Evolutionary conservation across 2,888 invertebrate genomes (phyloP), one percentile per base, ranked within the genome.

Genomic region (Gonocerus acuteangulatus): DNA sequence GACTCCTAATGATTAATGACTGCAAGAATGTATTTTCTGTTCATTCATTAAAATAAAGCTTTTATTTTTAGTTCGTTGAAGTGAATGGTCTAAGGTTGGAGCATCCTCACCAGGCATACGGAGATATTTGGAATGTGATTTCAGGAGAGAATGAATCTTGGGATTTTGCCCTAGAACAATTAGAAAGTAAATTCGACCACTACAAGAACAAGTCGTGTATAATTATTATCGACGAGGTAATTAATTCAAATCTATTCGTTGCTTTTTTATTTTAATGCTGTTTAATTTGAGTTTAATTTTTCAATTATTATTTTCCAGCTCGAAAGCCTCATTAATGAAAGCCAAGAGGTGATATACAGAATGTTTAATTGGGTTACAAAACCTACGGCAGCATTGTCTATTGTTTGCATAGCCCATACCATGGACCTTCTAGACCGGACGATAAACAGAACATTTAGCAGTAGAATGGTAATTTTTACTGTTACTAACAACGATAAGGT

Each of bases 361-460:
- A 80, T 99, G 64, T 82, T 99, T 74, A 96, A 99, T 73, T 99
- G 97, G 96, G 92, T 96, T 0, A 84, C 86, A 0, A 85, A 88
- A 72, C 79, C 82, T 32, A 77, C 81, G 0, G 85, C 91, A 0
- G 81, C 84, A 54, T 80, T 99, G 42, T 84, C 93, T 1, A 91
- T 99, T 0, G 80, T 99, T 1, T 93, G 96, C 1, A 95, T 99
- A 63, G 96, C 97, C 44, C 99, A 99, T 75, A 97, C 99, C 0
- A 93, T 97, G 91, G 97, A 99, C 78, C 77, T 99, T 66, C 97
- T 97, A 0, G 97, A 99, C 74, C 80, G 95, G 62, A 81, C 95
- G 60, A 76, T 94, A 56, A 87, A 88, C 75, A 86, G 87, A 61
- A 78, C 85, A 39, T 87, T 89, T 2, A 83, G 86, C 1, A 84